Percentiles rank a stretch among this genome's conserved stretches.
Conservation (phyloP, 2,888 invertebrate species). For the Caradrina clavipalpis region DNA sequence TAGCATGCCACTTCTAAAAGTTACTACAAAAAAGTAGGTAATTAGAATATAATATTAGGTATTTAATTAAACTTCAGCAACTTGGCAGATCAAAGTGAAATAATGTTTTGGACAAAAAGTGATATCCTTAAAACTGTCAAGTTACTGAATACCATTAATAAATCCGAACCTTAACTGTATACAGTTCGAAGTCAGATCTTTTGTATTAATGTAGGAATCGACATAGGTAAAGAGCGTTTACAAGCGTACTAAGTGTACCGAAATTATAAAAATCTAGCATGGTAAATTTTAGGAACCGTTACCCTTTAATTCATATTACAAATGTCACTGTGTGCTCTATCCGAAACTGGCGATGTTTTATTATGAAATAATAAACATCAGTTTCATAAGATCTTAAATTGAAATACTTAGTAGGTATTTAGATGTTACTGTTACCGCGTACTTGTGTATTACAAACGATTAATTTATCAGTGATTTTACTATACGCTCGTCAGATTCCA, state of each 20-base stretch:
- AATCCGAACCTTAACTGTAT: not conserved
- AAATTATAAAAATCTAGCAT: conserved; percentile 9
- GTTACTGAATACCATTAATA: not conserved
- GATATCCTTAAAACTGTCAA: not conserved
- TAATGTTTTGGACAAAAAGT: not conserved
- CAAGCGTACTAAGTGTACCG: not conserved
- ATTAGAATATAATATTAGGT: conserved; percentile 5
- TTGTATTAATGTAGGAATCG: not conserved
- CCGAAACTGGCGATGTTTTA: too few species aligned
- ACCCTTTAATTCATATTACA: not conserved
- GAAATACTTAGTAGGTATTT: not conserved
- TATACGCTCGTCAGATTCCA: not conserved
- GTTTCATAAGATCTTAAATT: not conserved
- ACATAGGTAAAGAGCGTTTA: not conserved
- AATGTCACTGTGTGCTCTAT: too few species aligned
- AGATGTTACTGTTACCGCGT: not conserved
- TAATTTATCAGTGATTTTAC: not conserved
- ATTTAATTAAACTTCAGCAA: not conserved
- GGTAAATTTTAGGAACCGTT: not conserved
- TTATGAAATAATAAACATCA: too few species aligned
- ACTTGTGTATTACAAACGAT: not conserved
- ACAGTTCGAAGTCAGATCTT: not conserved
- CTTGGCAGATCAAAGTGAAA: not conserved
- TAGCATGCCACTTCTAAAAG: conserved; percentile 78
- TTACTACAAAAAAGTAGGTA: conserved; percentile 65